Evolutionary conservation across 2,888 invertebrate genomes (phyloP), one percentile per base, ranked within the genome.

Genomic region (Julus scanicus): DNA sequence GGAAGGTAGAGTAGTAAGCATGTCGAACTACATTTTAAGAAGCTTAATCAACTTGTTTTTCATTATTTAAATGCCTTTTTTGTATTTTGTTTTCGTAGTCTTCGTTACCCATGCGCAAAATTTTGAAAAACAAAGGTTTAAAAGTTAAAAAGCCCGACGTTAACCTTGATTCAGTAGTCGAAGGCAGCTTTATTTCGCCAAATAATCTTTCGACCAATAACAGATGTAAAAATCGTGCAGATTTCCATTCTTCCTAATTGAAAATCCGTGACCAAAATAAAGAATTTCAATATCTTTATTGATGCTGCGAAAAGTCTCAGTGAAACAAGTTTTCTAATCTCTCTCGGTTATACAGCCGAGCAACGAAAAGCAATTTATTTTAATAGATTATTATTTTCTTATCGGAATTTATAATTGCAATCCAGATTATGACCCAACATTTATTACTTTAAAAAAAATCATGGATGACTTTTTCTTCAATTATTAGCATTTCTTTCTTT

Each of bases 191-290:
- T 71, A 71, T 71, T 71, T 71, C 11, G 29, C 71, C 2, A 29
- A 29, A 71, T 29, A 11, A 29, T 29, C 29, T 11, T 71, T 71
- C 29, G 29, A 6, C 71, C 29, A 71, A 29, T 71, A 71, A 29
- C 71, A 71, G n/a, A 71, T 71, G 71, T 71, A 71, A 71, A 29
- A 71, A 71, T 71, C 71, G 71, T 71, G 71, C 71, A 11, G 29
- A 71, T 71, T 71, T 71, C 71, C 71, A 71, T 71, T 71, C 71
- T 71, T 71, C 29, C 29, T 71, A 71, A 71, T 71, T 71, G 71
- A 71, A 71, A 71, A 71, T 71, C 71, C 71, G 71, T 71, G 71
- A 71, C 71, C 71, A 29, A 71, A 71, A 71, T 71, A 71, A 71
- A 20, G 71, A 71, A 11, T 71, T 29, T 71, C 71, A 71, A 71